Base-by-base conservation (phyloP, 1,140 invertebrate genomes). In the Nixonia krombeini region DNA sequence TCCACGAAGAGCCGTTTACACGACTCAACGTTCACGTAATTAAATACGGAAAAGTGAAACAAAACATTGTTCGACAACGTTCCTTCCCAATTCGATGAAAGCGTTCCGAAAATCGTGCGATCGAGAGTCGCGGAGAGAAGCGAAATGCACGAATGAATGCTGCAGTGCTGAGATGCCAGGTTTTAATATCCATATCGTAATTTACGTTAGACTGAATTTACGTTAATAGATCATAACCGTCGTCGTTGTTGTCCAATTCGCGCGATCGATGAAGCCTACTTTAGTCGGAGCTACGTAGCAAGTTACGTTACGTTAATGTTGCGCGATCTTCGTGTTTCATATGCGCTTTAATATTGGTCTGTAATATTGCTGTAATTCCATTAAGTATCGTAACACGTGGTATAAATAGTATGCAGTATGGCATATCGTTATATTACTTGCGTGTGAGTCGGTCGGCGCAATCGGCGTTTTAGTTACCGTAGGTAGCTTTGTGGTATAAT, bases 361-460 rank as follows among this genome's bases (percentile, higher is more conserved):
- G 28, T 35, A 49, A 53, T 62, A 62, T 62, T 53, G 58, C 50
- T 53, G 58, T 29, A 41, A 37, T 59, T 49, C 53, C 44, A 33
- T 58, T 17, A 47, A 62, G 53, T 23, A 21, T 25, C 41, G 45
- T 51, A 51, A 51, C 45, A 46, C 16, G 44, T 58, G 46, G 33
- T 50, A 44, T 8, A 58, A 44, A 59, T 46, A 42, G 37, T 45
- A 37, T 31, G 29, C 31, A 28, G 23, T 21, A 38, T 37, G 47
- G 17, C 40, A 31, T 51, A 35, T 37, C 1, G 35, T 57, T 50
- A 47, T 25, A 49, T 40, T 4, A 33, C n/a, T 31, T 42, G 38
- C 17, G 10, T 46, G 16, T 51, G 45, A 38, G 45, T 37, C 46
- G 8, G 8, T 12, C 9, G 10, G 25, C 4, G 4, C 25, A 9